Evolutionary conservation across 2,797 vertebrate genomes (phyloP), one percentile per base, ranked within the genome.

Genomic region (Lycodopsis pacificus): DNA sequence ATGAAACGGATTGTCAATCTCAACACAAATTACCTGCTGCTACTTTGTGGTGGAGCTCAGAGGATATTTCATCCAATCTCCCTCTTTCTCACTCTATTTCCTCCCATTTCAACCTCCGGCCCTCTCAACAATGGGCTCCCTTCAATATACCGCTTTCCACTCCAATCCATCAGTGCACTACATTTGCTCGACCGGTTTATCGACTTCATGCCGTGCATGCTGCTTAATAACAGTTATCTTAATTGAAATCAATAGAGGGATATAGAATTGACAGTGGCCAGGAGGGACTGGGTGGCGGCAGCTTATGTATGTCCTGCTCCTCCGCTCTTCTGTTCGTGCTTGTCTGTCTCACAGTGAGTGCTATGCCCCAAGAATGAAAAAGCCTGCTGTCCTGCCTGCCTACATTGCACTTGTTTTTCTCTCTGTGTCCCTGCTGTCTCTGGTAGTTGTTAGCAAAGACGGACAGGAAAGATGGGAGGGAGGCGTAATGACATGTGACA

Each of bases 191-290:
- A 76, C 73, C 38, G 27, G 63, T 65, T 75, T 77, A 86, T 90
- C n/a, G 77, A 91, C 83, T 86, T 76, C 44, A 58, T 82, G 82
- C 75, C 62, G 34, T 20, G 79, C 86, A 65, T 65, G 81, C 71
- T 27, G 85, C 73, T 73, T 89, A 89, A 88, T 92, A 90, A 91
- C 79, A 64, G 85, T 86, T 90, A 90, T 92, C 87, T 83, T 93
- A 92, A 93, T 93, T 93, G 88, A 91, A 93, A 93, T 93, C 90
- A 81, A 88, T 90, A 27, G 80, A 38, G 54, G 63, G 71, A 77
- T 86, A 86, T 74, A 67, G 84, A 79, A 80, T 80, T 64, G 72
- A 64, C 49, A 61, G 70, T 84, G 73, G 78, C 82, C 76, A 9
- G 61, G 76, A 80, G 82, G 79, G 65, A 80, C 73, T 49, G 58